These are phyloP conservation scores for Camponotus vicinus DNA, from an alignment of 1,140 invertebrate species.

Conservation along the genomic window DNA sequence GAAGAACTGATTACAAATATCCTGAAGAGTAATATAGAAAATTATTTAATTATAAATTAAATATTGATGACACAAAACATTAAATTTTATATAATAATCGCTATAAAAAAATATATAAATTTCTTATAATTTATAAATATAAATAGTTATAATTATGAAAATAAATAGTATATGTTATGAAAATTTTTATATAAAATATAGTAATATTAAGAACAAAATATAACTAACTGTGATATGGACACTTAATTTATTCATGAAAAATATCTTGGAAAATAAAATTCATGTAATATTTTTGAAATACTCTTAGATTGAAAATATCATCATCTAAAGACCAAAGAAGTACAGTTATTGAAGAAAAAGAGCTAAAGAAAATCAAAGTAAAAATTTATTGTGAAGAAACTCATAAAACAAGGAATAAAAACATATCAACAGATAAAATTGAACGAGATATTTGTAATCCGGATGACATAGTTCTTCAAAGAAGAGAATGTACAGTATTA, in stretches of 20 bases:
- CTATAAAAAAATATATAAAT: neutral
- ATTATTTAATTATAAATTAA: neutral
- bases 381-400: neutral
- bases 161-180: neutral
- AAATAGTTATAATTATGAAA: neutral
- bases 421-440: neutral
- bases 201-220: neutral
- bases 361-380: neutral
- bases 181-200: neutral
- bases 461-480: neutral
- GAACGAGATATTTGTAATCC: neutral
- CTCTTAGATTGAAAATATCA: neutral
- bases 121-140: neutral
- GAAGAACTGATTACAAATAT: neutral
- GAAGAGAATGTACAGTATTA: conserved; percentile 17
- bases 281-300: neutral
- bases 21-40: conserved; percentile 17
- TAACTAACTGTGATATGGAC: neutral
- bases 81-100: neutral
- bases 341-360: neutral
- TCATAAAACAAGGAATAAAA: neutral
- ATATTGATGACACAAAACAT: neutral
- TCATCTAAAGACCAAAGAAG: neutral
- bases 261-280: conserved; percentile 9
- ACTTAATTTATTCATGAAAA: neutral